phyloP scores from a whole-genome alignment of 2,113 vertebrate species.

The Cyrtonyx montezumae region DNA sequence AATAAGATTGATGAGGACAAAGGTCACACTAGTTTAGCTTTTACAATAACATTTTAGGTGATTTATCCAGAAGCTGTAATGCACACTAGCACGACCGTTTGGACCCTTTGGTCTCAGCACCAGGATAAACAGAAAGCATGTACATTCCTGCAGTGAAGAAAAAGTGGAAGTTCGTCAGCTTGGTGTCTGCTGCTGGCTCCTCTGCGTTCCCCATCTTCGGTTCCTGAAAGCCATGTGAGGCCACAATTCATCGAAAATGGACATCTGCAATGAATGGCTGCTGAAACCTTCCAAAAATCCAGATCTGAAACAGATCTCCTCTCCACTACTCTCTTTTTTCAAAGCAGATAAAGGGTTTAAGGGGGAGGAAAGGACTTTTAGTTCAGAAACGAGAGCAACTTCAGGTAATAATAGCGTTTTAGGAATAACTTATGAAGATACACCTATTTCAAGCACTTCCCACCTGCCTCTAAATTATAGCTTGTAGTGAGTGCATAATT shows the following conservation, averaged over 20 bases:
- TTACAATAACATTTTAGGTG: background rate
- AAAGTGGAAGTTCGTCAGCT: background rate
- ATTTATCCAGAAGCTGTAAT: background rate
- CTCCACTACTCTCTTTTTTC: background rate
- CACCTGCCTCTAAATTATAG: conserved; percentile 31
- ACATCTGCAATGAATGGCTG: background rate
- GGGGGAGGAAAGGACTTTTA: background rate
- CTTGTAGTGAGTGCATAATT: conserved; percentile 1
- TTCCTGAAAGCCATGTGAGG: background rate
- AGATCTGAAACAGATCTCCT: background rate
- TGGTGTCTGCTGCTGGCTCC: background rate
- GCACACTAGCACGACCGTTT: background rate
- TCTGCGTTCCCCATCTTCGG: background rate
- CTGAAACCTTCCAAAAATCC: background rate
- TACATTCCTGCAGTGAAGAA: background rate
- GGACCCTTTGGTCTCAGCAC: background rate
- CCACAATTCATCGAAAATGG: background rate
- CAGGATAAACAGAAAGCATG: background rate
- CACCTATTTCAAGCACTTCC: background rate
- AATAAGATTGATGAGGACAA: background rate
- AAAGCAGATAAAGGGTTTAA: background rate
- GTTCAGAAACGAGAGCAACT: background rate
- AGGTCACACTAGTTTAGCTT: background rate
- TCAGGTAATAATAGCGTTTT: conserved; percentile 21
- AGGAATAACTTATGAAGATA: conserved; percentile 11